phyloP scores from a whole-genome alignment of 2,797 vertebrate genomes.

The Margarornis squamiger region DNA sequence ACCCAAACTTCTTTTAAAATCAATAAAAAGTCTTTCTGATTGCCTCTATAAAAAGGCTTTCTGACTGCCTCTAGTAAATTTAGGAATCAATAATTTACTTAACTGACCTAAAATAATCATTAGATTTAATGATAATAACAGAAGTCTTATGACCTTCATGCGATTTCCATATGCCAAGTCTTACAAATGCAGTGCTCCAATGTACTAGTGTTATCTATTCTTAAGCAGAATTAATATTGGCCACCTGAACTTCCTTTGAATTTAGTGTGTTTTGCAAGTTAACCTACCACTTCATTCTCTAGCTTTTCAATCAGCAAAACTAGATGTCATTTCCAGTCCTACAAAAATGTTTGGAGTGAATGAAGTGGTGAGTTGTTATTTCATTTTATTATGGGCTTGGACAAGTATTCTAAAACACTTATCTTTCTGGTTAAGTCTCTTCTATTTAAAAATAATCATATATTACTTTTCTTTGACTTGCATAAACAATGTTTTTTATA shows the following conservation, averaged over 20 bases:
- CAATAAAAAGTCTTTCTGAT: not conserved
- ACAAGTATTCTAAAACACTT: not conserved
- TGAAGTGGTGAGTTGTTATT: not conserved
- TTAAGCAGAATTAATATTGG: not conserved
- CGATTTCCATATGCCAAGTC: not conserved
- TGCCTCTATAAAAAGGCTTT: not conserved
- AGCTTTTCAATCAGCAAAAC: not conserved
- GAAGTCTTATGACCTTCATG: not conserved
- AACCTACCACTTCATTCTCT: not conserved
- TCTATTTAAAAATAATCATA: not conserved
- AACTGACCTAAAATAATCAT: not conserved
- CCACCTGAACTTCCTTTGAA: not conserved
- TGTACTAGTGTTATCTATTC: not conserved
- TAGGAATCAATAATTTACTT: not conserved
- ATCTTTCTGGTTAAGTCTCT: not conserved
- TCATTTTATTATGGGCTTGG: not conserved
- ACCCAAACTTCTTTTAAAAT: not conserved
- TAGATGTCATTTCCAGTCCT: not conserved
- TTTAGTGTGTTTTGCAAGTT: not conserved
- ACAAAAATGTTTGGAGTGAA: not conserved
- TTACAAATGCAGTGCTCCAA: not conserved
- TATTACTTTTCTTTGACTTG: slow-evolving; percentile 3
- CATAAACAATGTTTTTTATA: not conserved
- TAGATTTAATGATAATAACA: not conserved
- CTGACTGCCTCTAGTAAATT: not conserved